phyloP scores from a whole-genome alignment of 1,140 invertebrate species.

The Lucilia cuprina region DNA sequence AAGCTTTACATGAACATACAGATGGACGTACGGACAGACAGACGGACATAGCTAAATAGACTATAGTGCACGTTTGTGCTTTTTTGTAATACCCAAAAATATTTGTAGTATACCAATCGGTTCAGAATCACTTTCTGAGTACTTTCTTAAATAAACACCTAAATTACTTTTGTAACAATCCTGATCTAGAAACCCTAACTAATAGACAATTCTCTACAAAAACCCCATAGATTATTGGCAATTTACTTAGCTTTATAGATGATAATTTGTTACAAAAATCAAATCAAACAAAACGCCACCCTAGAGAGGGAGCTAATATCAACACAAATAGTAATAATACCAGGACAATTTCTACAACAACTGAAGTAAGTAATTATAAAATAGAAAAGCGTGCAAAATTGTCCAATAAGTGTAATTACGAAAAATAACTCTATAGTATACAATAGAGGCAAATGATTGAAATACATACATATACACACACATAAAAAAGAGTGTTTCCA shows the following conservation, averaged over 20 bases:
- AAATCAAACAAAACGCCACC: not conserved
- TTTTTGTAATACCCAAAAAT: no score
- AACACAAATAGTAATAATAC: no score
- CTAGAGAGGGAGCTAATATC: not conserved
- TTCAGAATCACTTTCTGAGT: no score
- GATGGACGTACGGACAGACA: no score
- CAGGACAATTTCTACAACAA: not conserved
- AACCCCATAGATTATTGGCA: not conserved
- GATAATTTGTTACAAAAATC: not conserved
- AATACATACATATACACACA: not conserved
- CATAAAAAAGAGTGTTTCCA: not conserved
- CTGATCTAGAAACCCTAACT: not conserved
- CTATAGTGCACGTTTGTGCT: no score
- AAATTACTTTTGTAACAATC: not conserved
- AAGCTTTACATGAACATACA: no score
- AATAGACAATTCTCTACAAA: not conserved
- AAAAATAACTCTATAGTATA: conserved; percentile 20
- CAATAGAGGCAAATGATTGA: not conserved
- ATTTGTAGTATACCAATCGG: no score
- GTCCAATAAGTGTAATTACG: conserved; percentile 27
- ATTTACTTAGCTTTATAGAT: not conserved
- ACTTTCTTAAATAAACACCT: no score
- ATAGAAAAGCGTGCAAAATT: conserved; percentile 26
- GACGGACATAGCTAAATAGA: no score
- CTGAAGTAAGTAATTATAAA: not conserved